Conservation (phyloP, 2,113 vertebrate species). For the Blennius ocellaris region DNA sequence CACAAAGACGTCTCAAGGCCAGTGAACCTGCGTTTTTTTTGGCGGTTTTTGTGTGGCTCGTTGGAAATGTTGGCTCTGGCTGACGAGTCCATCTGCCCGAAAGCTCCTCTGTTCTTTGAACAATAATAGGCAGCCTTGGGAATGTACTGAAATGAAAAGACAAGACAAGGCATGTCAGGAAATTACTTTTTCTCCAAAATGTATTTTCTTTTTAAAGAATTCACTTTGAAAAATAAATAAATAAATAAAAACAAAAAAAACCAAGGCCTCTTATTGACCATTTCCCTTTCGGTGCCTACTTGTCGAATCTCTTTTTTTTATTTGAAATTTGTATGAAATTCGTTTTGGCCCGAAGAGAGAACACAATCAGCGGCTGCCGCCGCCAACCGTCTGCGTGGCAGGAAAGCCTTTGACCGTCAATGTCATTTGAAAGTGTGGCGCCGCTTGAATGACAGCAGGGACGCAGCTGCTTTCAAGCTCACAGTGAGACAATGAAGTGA, state of each 20-base stretch:
- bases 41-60: slow-evolving; percentile 29
- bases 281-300: slow-evolving; percentile 12
- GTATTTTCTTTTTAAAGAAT: slow-evolving; percentile 44
- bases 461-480: slow-evolving; percentile 58
- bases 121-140: slow-evolving; percentile 75
- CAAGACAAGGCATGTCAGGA: slow-evolving; percentile 61
- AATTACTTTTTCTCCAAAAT: slow-evolving; percentile 67
- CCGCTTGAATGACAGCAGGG: slow-evolving; percentile 53
- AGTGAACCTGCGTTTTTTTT: slow-evolving; percentile 23
- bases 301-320: slow-evolving; percentile 36
- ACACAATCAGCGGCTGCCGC: slow-evolving; percentile 44
- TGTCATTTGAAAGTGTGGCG: slow-evolving; percentile 61
- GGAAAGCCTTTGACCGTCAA: slow-evolving; percentile 46
- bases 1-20: no score
- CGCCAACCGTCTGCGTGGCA: slow-evolving; percentile 15
- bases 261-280: slow-evolving; percentile 32
- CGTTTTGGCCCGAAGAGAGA: slow-evolving; percentile 18
- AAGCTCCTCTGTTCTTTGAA: slow-evolving; percentile 56
- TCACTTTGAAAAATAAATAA: slow-evolving; percentile 4
- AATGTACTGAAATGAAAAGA: slow-evolving; percentile 62
- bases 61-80: slow-evolving; percentile 28
- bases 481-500: slow-evolving; percentile 39
- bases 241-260: no score
- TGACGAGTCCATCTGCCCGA: slow-evolving; percentile 42
- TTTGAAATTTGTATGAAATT: slow-evolving; percentile 25